phyloP scores from a whole-genome alignment of 2,797 vertebrate genomes.

The Muscicapa comitata region DNA sequence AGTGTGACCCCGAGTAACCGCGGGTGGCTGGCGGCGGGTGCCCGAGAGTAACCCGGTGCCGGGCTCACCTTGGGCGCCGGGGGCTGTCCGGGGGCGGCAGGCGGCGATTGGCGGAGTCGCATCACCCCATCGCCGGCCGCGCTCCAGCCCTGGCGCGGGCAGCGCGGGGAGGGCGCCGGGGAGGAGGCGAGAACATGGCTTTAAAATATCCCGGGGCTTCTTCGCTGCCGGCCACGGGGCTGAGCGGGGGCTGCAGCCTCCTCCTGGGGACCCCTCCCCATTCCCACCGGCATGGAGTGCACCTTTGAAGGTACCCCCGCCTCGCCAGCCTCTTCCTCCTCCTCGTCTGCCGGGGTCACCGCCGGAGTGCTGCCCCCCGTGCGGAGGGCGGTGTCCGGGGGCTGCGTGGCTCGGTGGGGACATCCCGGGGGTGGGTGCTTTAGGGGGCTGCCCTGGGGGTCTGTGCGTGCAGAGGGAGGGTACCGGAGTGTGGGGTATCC shows the following conservation, averaged over 20 bases:
- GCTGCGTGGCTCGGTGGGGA: neutral
- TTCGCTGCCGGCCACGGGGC: neutral
- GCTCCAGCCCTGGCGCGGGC: constrained; percentile 66
- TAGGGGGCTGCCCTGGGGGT: neutral
- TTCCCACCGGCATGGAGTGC: constrained; percentile 60
- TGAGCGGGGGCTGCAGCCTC: neutral
- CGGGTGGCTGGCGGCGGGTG: neutral
- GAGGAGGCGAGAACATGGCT: neutral
- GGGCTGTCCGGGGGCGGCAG: constrained; percentile 69
- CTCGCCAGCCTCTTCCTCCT: neutral
- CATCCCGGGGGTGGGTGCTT: neutral
- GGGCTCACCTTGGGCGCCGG: constrained; percentile 53
- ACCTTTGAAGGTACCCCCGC: constrained; percentile 73
- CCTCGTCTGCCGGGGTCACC: neutral
- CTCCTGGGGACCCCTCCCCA: neutral
- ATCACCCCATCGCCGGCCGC: constrained; percentile 92
- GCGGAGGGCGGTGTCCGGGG: neutral
- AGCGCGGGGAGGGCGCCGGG: neutral
- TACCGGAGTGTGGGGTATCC: neutral
- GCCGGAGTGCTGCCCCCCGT: neutral
- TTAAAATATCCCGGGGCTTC: neutral
- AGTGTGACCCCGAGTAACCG: constrained; percentile 84
- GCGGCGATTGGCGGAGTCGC: constrained; percentile 86
- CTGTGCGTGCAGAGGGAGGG: neutral
- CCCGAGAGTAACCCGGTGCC: neutral